Percentiles rank a stretch among this genome's conserved stretches.
These are phyloP conservation scores for Syngnathus rostellatus DNA, from an alignment of 2,797 vertebrate species.

Conservation along the genomic window DNA sequence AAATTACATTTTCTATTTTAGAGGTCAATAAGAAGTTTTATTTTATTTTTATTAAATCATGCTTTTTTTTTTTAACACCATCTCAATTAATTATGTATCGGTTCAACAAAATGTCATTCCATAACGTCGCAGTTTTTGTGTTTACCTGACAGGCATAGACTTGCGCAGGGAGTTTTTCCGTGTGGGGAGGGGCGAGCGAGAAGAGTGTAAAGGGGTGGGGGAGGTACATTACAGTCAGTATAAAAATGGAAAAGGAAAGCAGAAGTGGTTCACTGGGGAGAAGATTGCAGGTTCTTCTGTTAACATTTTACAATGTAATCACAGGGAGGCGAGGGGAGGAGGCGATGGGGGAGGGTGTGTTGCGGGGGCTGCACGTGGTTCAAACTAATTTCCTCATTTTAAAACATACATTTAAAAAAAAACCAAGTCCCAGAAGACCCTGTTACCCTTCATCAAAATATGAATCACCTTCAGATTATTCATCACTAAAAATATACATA, in stretches of 20 bases:
- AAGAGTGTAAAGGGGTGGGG: neutral
- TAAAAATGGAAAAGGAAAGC: slow-evolving; percentile 9
- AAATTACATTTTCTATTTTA: neutral
- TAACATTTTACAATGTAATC: slow-evolving; percentile 40
- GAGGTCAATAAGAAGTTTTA: neutral
- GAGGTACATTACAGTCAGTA: slow-evolving; percentile 11
- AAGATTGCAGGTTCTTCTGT: slow-evolving; percentile 27
- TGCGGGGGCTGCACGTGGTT: neutral
- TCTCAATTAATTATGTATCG: too few species aligned
- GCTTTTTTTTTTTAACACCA: too few species aligned
- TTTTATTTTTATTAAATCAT: too few species aligned
- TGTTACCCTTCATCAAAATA: slow-evolving; percentile 35
- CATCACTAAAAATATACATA: slow-evolving; percentile 24
- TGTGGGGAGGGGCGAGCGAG: neutral
- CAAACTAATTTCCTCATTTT: neutral
- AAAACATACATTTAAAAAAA: neutral
- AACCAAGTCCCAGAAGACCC: neutral
- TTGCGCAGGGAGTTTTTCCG: neutral
- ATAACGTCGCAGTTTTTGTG: too few species aligned
- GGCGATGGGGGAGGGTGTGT: neutral
- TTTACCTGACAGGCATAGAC: neutral
- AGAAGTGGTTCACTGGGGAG: slow-evolving; percentile 7
- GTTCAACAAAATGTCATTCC: too few species aligned
- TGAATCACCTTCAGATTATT: slow-evolving; percentile 44
- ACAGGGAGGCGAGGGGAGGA: slow-evolving; percentile 12